Evolutionary conservation across 2,888 invertebrate species (phyloP), one percentile per base, ranked within the genome.

Genomic region (Caenorhabditis afra): DNA sequence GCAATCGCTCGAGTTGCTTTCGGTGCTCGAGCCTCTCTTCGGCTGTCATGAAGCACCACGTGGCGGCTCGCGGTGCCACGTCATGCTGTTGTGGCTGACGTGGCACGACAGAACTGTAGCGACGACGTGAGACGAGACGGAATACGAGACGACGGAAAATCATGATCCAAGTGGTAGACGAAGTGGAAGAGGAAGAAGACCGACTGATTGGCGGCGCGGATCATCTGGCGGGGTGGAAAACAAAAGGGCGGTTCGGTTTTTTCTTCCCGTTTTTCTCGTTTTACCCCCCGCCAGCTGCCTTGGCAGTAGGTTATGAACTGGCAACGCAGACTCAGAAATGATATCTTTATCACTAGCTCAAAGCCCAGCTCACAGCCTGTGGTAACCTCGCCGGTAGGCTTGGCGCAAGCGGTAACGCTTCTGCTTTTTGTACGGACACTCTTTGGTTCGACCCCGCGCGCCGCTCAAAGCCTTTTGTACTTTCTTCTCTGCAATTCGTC

Each of bases 1-100:
- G 68, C 59, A 68, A 44, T n/a, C 18, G 44, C 37, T 68, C 68
- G 22, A 59, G 59, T 68, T 68, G 68, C 59, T 68, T 68, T 61
- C 61, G 50, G 68, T 52, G 68, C 59, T 68, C 59, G 29, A 52
- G 59, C 49, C 59, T 59, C 67, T 68, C 67, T 50, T 59, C 67
- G 50, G 49, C 50, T 59, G 68, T 68, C 68, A 59, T 61, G 44
- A 52, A 52, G 44, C 59, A 59, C 68, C 59, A 68, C 10, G 68
- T 35, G 68, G 50, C 52, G 3, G 11, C 18, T 50, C 7, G 29
- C 35, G 22, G 37, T 11, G 55, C 18, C 55, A 55, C 55, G 39
- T 41, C 37, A n/a, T 39, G 8, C 39, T 16, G 23, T 14, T n/a
- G n/a, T n/a, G n/a, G n/a, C n/a, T 8, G 14, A 57, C 57, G 23